A percentile compares a stretch with the other conserved stretches of the same genome.
Evolutionary conservation across 2,797 vertebrate species (phyloP).

Genomic region (Knipowitschia caucasica): DNA sequence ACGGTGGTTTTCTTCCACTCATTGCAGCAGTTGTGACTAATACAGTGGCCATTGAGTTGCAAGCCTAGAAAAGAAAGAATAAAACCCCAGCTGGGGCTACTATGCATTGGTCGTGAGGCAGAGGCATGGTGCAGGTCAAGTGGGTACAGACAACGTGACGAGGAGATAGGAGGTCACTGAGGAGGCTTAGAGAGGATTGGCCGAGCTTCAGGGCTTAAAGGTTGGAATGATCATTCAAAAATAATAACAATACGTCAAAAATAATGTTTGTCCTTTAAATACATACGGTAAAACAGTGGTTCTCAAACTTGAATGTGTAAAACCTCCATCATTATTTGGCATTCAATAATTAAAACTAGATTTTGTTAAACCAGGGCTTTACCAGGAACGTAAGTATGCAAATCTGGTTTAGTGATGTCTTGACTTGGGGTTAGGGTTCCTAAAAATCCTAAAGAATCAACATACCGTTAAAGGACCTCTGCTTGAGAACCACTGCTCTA

Average conservation of each 20-base stretch:
- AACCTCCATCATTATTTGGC: neutral
- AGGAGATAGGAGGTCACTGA: constrained; percentile 26
- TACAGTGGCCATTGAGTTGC: neutral
- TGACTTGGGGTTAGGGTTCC: neutral
- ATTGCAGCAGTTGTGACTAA: neutral
- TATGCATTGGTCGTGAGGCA: constrained; percentile 31
- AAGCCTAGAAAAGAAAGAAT: constrained; percentile 10
- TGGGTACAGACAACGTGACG: constrained; percentile 22
- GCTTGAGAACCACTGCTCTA: constrained; percentile 17
- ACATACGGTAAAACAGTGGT: neutral
- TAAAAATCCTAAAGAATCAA: neutral
- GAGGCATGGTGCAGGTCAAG: constrained; percentile 21
- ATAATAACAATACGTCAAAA: neutral
- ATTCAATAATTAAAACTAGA: neutral
- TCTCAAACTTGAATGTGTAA: neutral
- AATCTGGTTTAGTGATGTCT: neutral
- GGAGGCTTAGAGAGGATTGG: constrained; percentile 53
- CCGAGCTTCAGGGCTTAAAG: constrained; percentile 51
- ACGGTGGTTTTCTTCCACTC: neutral
- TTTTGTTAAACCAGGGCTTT: constrained; percentile 35
- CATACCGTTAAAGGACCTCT: neutral
- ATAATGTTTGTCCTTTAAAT: neutral
- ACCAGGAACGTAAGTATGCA: neutral
- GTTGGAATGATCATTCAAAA: constrained; percentile 35
- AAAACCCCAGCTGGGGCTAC: constrained; percentile 24